These are phyloP conservation scores for Neopelma chrysocephalum DNA, from an alignment of 2,797 vertebrate species.

Conservation along the genomic window DNA sequence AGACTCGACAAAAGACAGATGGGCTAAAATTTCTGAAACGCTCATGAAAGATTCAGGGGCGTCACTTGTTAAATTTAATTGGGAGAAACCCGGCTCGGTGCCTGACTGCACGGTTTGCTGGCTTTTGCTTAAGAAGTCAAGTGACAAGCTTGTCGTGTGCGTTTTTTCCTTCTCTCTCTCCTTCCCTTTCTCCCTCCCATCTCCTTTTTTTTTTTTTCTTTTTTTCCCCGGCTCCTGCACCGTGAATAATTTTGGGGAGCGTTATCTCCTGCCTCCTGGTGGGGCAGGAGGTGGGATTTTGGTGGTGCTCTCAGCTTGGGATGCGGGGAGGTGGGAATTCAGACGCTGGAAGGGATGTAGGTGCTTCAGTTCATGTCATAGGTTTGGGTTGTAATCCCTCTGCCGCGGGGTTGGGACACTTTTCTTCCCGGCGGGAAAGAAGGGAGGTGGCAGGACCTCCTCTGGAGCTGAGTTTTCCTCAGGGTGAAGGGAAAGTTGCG, in stretches of 20 bases:
- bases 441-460: background rate
- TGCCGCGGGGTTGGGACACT: background rate
- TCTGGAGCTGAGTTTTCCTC: background rate
- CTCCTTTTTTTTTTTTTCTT: background rate
- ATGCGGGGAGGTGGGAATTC: background rate
- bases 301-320: background rate
- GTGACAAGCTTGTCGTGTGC: constrained; percentile 66
- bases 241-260: background rate
- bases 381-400: background rate
- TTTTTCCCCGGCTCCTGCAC: background rate
- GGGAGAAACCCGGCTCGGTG: constrained; percentile 69
- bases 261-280: background rate
- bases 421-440: background rate
- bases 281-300: background rate
- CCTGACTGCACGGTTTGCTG: constrained; percentile 60
- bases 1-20: constrained; percentile 32
- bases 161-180: background rate
- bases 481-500: background rate
- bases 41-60: constrained; percentile 79
- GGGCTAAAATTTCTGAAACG: constrained; percentile 61
- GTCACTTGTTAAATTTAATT: constrained; percentile 81
- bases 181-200: background rate
- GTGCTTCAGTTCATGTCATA: background rate
- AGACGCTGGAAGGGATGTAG: background rate
- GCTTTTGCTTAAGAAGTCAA: constrained; percentile 71